A percentile compares a stretch with the other conserved stretches of the same genome.
Evolutionary conservation across 1,140 invertebrate species (phyloP).

Genomic region (Spodoptera frugiperda): DNA sequence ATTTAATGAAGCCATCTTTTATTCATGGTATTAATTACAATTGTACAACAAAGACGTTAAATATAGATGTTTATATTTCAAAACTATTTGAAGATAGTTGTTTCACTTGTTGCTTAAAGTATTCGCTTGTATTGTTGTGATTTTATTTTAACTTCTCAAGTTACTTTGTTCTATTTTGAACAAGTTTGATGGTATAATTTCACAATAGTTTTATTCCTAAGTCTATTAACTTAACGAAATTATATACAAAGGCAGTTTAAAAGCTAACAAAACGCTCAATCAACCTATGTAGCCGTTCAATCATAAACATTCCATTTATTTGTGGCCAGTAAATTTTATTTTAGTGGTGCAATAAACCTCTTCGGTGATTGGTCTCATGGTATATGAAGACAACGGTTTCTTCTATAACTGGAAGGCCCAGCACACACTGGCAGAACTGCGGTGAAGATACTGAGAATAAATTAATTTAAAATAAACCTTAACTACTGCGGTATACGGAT

Average conservation of each 20-base stretch:
- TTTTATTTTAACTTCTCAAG: too few relatives aligned
- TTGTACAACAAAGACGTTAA: not conserved
- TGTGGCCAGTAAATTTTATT: constrained; percentile 48
- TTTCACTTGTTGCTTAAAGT: too few relatives aligned
- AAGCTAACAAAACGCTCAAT: constrained; percentile 39
- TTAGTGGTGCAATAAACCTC: constrained; percentile 40
- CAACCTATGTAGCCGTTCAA: constrained; percentile 26
- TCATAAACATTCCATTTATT: constrained; percentile 37
- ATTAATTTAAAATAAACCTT: too few relatives aligned
- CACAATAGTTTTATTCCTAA: not conserved
- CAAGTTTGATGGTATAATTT: too few relatives aligned
- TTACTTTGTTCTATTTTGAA: too few relatives aligned
- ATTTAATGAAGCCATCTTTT: constrained; percentile 14
- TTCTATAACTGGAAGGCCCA: too few relatives aligned
- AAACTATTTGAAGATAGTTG: too few relatives aligned
- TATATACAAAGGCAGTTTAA: constrained; percentile 31
- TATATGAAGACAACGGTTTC: not conserved
- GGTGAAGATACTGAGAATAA: too few relatives aligned
- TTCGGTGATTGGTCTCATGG: constrained; percentile 17
- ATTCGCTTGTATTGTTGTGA: too few relatives aligned
- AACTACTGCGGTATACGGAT: too few relatives aligned
- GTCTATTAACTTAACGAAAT: constrained; percentile 14
- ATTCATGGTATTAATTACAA: not conserved
- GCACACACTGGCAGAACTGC: too few relatives aligned
- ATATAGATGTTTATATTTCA: too few relatives aligned